Conservation (phyloP, 2,113 vertebrate genomes). For the Spheniscus mendiculus region DNA sequence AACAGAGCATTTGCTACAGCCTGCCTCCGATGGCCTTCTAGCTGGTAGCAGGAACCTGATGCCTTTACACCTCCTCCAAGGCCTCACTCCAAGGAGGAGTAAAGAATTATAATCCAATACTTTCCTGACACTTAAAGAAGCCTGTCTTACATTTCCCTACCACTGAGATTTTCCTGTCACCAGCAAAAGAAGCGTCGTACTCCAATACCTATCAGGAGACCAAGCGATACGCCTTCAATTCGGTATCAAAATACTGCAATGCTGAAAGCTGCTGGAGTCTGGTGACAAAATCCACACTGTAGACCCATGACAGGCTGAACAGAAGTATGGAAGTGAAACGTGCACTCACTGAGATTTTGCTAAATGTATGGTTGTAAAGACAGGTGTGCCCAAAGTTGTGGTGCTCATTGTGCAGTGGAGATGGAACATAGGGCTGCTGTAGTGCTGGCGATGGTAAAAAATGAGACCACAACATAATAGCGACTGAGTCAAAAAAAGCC, state of each 20-base stretch:
- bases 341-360: neutral
- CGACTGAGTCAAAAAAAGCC: accelerated
- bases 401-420: neutral
- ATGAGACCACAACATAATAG: neutral
- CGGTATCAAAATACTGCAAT: neutral
- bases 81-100: neutral
- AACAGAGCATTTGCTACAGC: neutral
- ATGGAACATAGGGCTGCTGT: neutral
- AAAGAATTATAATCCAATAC: neutral
- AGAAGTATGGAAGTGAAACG: neutral
- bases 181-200: neutral
- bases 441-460: neutral
- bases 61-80: neutral
- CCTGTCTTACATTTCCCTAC: accelerated
- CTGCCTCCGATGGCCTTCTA: neutral
- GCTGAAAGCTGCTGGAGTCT: neutral
- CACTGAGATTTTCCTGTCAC: neutral
- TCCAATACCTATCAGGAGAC: neutral
- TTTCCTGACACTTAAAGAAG: neutral
- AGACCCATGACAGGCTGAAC: neutral
- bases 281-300: neutral
- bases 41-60: neutral
- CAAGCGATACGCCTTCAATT: accelerated
- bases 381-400: neutral
- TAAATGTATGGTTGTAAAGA: accelerated